Conservation (phyloP, 2,888 invertebrate genomes). For the Agrotis segetum region DNA sequence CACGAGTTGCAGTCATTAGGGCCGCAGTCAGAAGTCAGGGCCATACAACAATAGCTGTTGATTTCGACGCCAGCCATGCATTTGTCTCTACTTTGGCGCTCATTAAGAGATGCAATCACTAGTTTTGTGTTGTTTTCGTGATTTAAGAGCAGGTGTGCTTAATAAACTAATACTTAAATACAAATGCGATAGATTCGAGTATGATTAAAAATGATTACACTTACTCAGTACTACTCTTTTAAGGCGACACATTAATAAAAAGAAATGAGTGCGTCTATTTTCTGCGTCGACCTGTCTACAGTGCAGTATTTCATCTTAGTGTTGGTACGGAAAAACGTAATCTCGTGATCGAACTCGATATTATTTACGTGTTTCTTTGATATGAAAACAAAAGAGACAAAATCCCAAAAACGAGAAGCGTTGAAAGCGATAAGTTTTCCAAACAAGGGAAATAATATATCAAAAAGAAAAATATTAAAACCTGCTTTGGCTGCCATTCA, state of each 20-base stretch:
- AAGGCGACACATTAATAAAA: too few relatives aligned
- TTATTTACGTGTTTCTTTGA: too few relatives aligned
- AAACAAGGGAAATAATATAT: background rate
- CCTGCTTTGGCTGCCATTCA: constrained; percentile 43
- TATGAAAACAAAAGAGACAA: too few relatives aligned
- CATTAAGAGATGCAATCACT: constrained; percentile 51
- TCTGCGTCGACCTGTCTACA: too few relatives aligned
- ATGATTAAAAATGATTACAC: background rate
- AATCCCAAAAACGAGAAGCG: too few relatives aligned
- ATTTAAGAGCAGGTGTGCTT: constrained; percentile 25
- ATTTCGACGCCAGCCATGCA: constrained; percentile 68
- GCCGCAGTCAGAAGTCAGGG: constrained; percentile 69
- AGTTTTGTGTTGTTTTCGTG: constrained; percentile 41
- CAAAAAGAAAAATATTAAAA: constrained; percentile 19
- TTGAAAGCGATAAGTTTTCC: background rate
- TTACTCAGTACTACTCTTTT: too few relatives aligned
- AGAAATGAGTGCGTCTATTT: too few relatives aligned
- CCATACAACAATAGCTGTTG: constrained; percentile 74
- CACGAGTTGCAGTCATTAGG: constrained; percentile 66
- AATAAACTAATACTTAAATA: constrained; percentile 17
- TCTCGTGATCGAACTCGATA: too few relatives aligned
- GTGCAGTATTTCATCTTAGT: too few relatives aligned
- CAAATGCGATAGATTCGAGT: background rate
- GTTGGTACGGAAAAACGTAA: too few relatives aligned
- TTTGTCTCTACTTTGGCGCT: constrained; percentile 57